Evolutionary conservation across 2,797 vertebrate genomes (phyloP).

Genomic region (Gephyroberyx darwinii): DNA sequence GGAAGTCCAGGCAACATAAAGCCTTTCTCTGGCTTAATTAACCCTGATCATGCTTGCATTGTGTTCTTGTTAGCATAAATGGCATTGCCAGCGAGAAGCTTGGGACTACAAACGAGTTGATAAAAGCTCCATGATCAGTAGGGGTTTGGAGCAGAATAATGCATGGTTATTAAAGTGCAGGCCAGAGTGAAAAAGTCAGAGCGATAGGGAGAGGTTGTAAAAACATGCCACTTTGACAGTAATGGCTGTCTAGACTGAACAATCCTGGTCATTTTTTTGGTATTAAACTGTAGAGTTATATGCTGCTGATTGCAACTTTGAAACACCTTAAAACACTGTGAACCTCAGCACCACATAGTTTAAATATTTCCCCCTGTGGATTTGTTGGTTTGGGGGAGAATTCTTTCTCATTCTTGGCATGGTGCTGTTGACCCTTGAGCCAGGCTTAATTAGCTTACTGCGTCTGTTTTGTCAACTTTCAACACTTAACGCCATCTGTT

Average conservation of each 20-base stretch:
- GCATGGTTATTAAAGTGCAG: slow-evolving; percentile 32
- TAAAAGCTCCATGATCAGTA: slow-evolving; percentile 35
- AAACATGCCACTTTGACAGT: slow-evolving; percentile 7
- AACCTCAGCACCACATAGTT: slow-evolving; percentile 19
- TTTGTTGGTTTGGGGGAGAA: slow-evolving; percentile 19
- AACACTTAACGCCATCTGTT: slow-evolving; percentile 73
- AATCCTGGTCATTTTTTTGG: neutral
- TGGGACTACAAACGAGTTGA: slow-evolving; percentile 40
- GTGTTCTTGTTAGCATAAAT: slow-evolving; percentile 49
- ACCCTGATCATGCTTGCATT: slow-evolving; percentile 51
- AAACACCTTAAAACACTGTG: slow-evolving; percentile 3
- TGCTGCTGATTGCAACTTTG: slow-evolving; percentile 3
- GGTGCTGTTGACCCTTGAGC: slow-evolving; percentile 58
- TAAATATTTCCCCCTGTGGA: slow-evolving; percentile 13
- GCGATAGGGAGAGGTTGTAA: slow-evolving; percentile 2
- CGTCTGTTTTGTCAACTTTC: slow-evolving; percentile 66
- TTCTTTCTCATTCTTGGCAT: slow-evolving; percentile 54
- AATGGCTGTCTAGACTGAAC: neutral
- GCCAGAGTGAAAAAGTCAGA: slow-evolving; percentile 36
- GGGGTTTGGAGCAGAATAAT: slow-evolving; percentile 15
- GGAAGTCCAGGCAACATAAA: slow-evolving; percentile 27
- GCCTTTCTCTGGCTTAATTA: slow-evolving; percentile 63
- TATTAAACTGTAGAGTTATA: neutral
- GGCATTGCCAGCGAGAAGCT: slow-evolving; percentile 31
- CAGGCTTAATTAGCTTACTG: slow-evolving; percentile 69